Evolutionary conservation across 2,797 vertebrate species (phyloP).

Genomic region (Adelosebastes latens): DNA sequence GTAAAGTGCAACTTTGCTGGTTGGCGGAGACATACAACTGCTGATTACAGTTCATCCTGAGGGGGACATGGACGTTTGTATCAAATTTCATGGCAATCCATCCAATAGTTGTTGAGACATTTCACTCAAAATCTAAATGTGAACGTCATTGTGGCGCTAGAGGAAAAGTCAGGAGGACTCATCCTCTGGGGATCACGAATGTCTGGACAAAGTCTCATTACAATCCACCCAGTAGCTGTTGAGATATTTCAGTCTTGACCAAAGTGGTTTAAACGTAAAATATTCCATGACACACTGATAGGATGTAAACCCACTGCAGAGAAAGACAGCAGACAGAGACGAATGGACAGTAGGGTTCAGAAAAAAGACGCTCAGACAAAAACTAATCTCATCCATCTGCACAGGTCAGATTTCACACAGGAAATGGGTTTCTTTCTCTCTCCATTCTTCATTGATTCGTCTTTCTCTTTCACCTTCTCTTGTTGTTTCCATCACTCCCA

Average conservation of each 20-base stretch:
- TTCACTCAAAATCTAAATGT: not conserved
- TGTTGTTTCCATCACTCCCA: constrained; percentile 57
- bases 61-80: too few species aligned
- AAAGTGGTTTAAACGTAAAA: not conserved
- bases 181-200: too few species aligned
- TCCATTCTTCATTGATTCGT: constrained; percentile 56
- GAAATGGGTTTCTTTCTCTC: constrained; percentile 67
- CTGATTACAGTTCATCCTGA: too few species aligned
- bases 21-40: too few species aligned
- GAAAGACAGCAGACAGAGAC: constrained; percentile 27
- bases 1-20: too few species aligned
- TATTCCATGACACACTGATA: not conserved
- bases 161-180: not conserved
- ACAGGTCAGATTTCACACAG: constrained; percentile 65
- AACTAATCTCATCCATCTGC: constrained; percentile 66
- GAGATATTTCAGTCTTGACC: not conserved
- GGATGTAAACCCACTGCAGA: not conserved
- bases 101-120: not conserved
- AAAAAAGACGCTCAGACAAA: constrained; percentile 50
- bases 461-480: constrained; percentile 47
- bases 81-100: not conserved
- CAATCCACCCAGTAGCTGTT: not conserved
- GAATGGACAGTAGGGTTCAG: constrained; percentile 38
- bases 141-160: not conserved
- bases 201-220: not conserved